Conservation (phyloP, 2,888 invertebrate genomes). For the Byasa hedistus region DNA sequence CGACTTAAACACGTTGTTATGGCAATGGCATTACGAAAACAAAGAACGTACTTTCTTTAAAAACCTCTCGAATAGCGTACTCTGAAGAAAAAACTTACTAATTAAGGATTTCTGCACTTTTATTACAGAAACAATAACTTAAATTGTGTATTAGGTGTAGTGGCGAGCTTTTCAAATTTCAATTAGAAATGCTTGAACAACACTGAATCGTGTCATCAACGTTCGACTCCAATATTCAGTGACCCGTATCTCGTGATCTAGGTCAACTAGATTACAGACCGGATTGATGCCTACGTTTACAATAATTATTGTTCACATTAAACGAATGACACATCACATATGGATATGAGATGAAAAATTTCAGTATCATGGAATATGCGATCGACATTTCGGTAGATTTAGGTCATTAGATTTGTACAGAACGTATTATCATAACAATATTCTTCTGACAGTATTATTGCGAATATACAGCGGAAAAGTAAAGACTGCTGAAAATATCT, state of each 20-base stretch:
- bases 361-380: no score
- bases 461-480: no score
- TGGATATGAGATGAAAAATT: not conserved
- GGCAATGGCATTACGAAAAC: not conserved
- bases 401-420: no score
- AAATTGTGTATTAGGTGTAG: not conserved
- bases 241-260: conserved; percentile 67
- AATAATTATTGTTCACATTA: not conserved
- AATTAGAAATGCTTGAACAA: conserved; percentile 55
- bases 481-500: no score
- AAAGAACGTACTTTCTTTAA: no score
- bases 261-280: conserved; percentile 59
- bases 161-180: conserved; percentile 45
- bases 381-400: no score
- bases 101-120: no score
- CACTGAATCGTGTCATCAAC: conserved; percentile 46
- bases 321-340: not conserved
- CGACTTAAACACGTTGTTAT: not conserved
- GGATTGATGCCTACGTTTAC: conserved; percentile 2
- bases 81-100: no score
- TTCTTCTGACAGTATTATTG: no score
- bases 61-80: no score
- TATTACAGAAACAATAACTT: no score
- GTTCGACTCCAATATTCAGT: conserved; percentile 41
- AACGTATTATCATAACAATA: no score